Percentiles rank a stretch among this genome's conserved stretches.
phyloP scores from a whole-genome alignment of 2,888 invertebrate genomes.

The Pimpla rufipes region DNA sequence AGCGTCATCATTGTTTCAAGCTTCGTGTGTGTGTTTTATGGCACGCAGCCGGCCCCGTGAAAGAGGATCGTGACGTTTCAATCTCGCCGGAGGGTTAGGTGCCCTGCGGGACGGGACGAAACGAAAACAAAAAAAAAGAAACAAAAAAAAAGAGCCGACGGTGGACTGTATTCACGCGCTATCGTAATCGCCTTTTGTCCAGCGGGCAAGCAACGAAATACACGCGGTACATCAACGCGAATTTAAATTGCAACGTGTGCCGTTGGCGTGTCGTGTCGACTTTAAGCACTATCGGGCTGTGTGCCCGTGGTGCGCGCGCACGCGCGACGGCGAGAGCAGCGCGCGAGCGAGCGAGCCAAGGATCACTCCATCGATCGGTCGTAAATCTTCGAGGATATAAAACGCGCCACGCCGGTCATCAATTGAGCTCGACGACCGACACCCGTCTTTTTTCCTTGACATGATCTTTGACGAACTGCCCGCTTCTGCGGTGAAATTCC shows the following conservation, averaged over 20 bases:
- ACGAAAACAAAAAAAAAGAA: neutral
- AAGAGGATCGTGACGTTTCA: slow-evolving; percentile 57
- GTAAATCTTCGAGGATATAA: slow-evolving; percentile 50
- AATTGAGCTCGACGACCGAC: slow-evolving; percentile 25
- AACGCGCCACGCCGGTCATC: slow-evolving; percentile 39
- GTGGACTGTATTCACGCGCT: slow-evolving; percentile 40
- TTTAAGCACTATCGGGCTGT: slow-evolving; percentile 65
- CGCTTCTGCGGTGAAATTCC: slow-evolving; percentile 5
- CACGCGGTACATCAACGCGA: slow-evolving; percentile 64
- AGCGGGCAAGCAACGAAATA: slow-evolving; percentile 22
- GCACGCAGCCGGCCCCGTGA: neutral
- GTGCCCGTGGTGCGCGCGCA: slow-evolving; percentile 68
- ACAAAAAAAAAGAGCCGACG: neutral
- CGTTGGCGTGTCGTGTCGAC: slow-evolving; percentile 67
- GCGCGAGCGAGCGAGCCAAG: slow-evolving; percentile 21
- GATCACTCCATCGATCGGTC: slow-evolving; percentile 41
- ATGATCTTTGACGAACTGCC: slow-evolving; percentile 30
- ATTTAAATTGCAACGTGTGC: slow-evolving; percentile 63
- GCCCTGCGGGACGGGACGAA: slow-evolving; percentile 4
- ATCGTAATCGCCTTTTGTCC: slow-evolving; percentile 64
- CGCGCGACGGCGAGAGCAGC: slow-evolving; percentile 23
- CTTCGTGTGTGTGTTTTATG: neutral
- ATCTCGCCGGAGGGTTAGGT: slow-evolving; percentile 38
- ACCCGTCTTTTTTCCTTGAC: slow-evolving; percentile 1
- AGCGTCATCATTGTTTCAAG: slow-evolving; percentile 12